Conservation (phyloP, 2,797 vertebrate genomes). For the Sebastes umbrosus region DNA sequence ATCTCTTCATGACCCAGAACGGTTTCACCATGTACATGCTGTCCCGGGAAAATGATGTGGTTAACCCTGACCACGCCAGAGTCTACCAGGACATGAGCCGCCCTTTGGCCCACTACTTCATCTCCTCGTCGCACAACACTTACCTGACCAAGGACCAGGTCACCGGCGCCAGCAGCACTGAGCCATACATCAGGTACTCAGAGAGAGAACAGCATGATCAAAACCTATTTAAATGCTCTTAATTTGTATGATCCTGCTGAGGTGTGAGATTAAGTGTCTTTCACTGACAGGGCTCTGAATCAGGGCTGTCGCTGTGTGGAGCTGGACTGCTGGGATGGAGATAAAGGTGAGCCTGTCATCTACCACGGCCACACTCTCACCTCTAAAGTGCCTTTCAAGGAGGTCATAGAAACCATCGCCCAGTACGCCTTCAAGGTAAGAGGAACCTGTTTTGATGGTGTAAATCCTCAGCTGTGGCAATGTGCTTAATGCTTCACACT, state of each 20-base stretch:
- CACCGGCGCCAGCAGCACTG: slow-evolving; percentile 92
- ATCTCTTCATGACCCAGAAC: slow-evolving; percentile 90
- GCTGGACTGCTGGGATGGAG: slow-evolving; percentile 97
- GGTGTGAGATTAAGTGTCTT: neutral
- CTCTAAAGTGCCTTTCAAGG: slow-evolving; percentile 94
- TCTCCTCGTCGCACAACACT: slow-evolving; percentile 89
- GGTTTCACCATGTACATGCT: slow-evolving; percentile 98
- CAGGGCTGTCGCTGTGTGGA: slow-evolving; percentile 97
- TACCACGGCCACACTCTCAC: slow-evolving; percentile 95
- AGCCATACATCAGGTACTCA: slow-evolving; percentile 91
- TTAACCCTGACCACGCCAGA: slow-evolving; percentile 84
- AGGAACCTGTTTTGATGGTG: neutral
- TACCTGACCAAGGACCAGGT: slow-evolving; percentile 96
- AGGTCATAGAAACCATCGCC: slow-evolving; percentile 91
- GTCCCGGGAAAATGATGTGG: slow-evolving; percentile 88
- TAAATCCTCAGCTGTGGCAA: slow-evolving; percentile 9
- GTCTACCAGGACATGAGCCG: slow-evolving; percentile 93
- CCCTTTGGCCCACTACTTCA: slow-evolving; percentile 93
- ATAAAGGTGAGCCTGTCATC: slow-evolving; percentile 90
- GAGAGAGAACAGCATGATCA: neutral
- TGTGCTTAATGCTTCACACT: neutral
- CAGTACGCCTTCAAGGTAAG: slow-evolving; percentile 92
- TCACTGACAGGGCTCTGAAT: slow-evolving; percentile 85
- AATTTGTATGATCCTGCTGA: neutral
- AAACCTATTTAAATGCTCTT: neutral